Evolutionary conservation across 2,113 vertebrate genomes (phyloP).

Genomic region (Pyrgilauda ruficollis): DNA sequence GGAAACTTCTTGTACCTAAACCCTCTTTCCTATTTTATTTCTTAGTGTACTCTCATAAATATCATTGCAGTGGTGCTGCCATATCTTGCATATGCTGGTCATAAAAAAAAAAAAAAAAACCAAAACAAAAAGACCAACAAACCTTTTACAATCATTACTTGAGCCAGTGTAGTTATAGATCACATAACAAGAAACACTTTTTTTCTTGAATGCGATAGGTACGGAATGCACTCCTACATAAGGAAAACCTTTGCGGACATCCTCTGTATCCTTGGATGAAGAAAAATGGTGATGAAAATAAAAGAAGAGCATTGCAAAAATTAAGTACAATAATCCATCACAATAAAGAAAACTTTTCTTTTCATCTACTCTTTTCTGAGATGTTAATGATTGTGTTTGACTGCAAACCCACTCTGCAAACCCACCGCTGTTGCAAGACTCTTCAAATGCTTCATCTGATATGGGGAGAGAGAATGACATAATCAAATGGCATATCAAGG

Average conservation of each 20-base stretch:
- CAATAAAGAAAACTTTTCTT: background rate
- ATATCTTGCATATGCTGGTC: background rate
- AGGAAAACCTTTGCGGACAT: background rate
- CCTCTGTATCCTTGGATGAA: background rate
- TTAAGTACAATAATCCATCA: background rate
- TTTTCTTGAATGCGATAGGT: background rate
- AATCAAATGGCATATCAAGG: background rate
- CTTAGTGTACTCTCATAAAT: background rate
- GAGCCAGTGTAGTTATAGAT: background rate
- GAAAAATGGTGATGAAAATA: background rate
- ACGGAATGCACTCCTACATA: background rate
- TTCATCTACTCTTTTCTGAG: background rate
- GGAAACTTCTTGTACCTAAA: background rate
- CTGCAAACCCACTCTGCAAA: background rate
- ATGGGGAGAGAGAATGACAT: background rate
- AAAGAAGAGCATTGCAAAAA: background rate
- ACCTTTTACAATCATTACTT: background rate
- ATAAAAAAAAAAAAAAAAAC: background rate
- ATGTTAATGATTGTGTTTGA: background rate
- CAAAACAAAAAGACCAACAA: background rate
- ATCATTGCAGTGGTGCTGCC: background rate
- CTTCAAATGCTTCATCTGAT: background rate
- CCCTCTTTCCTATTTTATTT: background rate
- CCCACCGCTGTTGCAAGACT: background rate
- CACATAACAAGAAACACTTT: background rate